These are phyloP conservation scores for Tenualosa thibaudeaui DNA, from an alignment of 2,797 vertebrate genomes.

Conservation along the genomic window DNA sequence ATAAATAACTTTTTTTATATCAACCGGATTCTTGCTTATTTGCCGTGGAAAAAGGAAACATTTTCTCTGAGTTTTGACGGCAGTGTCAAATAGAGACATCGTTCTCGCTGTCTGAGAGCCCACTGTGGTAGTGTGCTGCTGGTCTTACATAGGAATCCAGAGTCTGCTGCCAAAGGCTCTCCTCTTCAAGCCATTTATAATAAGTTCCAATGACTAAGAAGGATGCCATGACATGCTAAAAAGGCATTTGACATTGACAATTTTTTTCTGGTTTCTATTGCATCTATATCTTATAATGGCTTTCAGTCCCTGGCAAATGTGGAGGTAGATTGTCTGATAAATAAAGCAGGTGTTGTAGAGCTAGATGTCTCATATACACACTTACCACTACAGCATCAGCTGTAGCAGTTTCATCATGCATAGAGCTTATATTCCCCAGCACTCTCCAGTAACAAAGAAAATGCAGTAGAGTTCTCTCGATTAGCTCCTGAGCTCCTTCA, in stretches of 20 bases:
- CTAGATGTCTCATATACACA: background rate
- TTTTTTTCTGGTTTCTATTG: background rate
- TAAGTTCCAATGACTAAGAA: background rate
- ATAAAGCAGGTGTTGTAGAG: background rate
- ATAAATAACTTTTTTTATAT: slow-evolving; percentile 45
- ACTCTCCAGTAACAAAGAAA: background rate
- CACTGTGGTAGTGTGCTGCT: background rate
- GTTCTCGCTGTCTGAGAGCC: background rate
- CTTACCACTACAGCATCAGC: background rate
- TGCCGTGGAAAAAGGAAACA: slow-evolving; percentile 34
- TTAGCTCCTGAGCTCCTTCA: background rate
- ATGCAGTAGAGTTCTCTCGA: background rate
- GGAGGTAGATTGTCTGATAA: background rate
- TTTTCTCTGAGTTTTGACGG: slow-evolving; percentile 37
- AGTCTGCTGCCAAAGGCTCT: background rate
- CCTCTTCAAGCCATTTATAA: background rate
- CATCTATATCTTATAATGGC: background rate
- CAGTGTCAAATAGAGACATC: slow-evolving; percentile 34
- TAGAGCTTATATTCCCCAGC: background rate
- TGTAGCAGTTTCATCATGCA: background rate
- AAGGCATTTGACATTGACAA: background rate
- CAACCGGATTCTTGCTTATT: slow-evolving; percentile 39
- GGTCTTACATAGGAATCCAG: background rate
- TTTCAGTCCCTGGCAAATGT: background rate
- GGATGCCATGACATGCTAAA: background rate